phyloP scores from a whole-genome alignment of 2,113 vertebrate genomes.

The Mustela nigripes region DNA sequence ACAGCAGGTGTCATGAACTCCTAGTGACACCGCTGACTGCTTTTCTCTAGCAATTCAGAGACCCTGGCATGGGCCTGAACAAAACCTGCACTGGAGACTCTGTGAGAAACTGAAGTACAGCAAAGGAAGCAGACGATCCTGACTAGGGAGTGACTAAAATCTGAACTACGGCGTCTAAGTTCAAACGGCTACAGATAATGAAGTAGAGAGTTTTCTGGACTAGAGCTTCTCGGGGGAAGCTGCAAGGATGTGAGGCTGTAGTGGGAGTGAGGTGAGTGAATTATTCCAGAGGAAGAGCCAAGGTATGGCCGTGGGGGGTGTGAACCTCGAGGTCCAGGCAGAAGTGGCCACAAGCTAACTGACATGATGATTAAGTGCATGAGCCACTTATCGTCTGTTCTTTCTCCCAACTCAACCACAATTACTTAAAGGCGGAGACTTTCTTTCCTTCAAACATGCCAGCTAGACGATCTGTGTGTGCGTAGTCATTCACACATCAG shows the following conservation, averaged over 20 bases:
- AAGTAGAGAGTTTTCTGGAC: neutral
- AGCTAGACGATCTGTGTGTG: neutral
- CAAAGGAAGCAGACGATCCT: neutral
- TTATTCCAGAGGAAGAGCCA: neutral
- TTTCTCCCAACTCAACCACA: neutral
- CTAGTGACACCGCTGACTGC: neutral
- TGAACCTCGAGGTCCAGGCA: neutral
- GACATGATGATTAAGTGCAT: neutral
- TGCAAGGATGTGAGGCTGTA: neutral
- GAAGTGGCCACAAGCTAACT: neutral
- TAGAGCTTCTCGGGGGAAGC: neutral
- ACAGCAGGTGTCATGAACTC: neutral
- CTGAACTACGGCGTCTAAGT: neutral
- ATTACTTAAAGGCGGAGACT: neutral
- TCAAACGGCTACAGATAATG: neutral
- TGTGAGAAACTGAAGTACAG: neutral
- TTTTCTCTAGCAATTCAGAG: neutral
- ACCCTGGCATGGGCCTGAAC: neutral
- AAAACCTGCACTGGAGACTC: neutral
- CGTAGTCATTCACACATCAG: neutral
- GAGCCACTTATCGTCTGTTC: neutral
- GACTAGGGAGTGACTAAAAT: neutral
- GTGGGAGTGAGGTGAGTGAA: neutral
- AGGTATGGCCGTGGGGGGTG: too few species aligned
- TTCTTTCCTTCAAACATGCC: slow-evolving; percentile 1